phyloP scores from a whole-genome alignment of 2,113 vertebrate genomes.

The Podiceps cristatus region DNA sequence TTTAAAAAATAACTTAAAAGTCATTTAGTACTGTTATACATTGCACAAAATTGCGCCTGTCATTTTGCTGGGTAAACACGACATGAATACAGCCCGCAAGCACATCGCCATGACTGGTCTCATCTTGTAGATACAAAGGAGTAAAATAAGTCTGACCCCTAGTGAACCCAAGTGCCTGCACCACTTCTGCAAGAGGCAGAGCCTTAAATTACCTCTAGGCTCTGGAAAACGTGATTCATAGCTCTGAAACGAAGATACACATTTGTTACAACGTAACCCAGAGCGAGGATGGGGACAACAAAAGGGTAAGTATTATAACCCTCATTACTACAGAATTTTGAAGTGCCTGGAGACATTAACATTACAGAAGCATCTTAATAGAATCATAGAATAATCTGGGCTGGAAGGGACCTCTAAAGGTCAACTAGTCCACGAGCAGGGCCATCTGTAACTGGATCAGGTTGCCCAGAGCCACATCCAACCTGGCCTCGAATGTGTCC shows the following conservation, averaged over 20 bases:
- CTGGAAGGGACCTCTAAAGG: too few relatives aligned
- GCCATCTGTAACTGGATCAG: too few relatives aligned
- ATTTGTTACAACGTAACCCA: background rate
- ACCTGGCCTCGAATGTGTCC: too few relatives aligned
- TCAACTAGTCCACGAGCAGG: too few relatives aligned
- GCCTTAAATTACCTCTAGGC: accelerated
- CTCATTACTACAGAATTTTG: background rate
- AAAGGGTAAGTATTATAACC: background rate
- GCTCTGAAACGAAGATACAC: background rate
- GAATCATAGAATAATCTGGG: too few relatives aligned
- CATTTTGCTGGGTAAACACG: background rate
- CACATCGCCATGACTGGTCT: background rate
- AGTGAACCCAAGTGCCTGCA: background rate
- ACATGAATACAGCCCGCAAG: accelerated
- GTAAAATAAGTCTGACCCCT: slow-evolving; percentile 30
- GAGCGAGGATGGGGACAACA: background rate
- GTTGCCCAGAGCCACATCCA: too few relatives aligned
- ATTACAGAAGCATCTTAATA: background rate
- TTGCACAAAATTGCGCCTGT: background rate
- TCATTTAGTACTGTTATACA: background rate
- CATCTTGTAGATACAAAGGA: background rate
- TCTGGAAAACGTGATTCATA: background rate
- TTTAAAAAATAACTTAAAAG: background rate
- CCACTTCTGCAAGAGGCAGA: background rate
- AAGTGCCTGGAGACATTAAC: background rate